phyloP scores from a whole-genome alignment of 1,140 invertebrate genomes.

The Sitophilus oryzae region DNA sequence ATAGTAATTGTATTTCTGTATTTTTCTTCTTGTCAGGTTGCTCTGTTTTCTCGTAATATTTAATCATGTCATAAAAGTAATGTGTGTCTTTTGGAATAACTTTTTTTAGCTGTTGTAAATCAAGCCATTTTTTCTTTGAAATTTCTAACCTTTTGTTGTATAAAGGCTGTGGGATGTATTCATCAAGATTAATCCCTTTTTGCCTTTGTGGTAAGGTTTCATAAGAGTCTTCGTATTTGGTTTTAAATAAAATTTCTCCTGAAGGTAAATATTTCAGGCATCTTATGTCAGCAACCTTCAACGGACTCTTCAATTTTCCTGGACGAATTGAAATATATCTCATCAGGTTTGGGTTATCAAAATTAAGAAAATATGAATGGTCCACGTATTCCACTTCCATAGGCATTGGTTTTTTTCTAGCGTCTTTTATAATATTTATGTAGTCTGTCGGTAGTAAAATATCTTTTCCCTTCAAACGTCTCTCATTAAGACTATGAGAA shows the following conservation, averaged over 20 bases:
- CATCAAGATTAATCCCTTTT: constrained; percentile 3
- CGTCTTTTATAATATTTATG: constrained; percentile 4
- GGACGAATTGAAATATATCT: constrained; percentile 6
- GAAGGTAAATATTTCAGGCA: constrained; percentile 9
- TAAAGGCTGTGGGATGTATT: no score
- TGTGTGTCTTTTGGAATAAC: constrained; percentile 4
- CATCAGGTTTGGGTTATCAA: not conserved
- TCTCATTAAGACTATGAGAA: constrained; percentile 28
- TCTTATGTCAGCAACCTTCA: constrained; percentile 7
- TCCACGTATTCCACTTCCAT: constrained; percentile 9
- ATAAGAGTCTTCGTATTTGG: constrained; percentile 3
- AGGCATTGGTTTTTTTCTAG: constrained; percentile 7
- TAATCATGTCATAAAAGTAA: constrained; percentile 4
- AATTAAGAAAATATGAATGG: constrained; percentile 3
- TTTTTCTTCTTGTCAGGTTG: not conserved
- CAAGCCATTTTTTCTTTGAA: not conserved
- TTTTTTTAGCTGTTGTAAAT: constrained; percentile 6
- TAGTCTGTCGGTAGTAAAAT: constrained; percentile 13
- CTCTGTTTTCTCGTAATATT: not conserved
- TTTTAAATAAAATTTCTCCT: constrained; percentile 7
- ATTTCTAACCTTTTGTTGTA: not conserved
- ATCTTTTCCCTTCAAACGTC: constrained; percentile 3
- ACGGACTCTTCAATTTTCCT: not conserved
- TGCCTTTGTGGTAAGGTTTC: constrained; percentile 1
- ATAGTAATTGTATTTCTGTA: no score